Base-by-base conservation (phyloP, 2,797 vertebrate species). In the Pseudomugil tenellus region DNA sequence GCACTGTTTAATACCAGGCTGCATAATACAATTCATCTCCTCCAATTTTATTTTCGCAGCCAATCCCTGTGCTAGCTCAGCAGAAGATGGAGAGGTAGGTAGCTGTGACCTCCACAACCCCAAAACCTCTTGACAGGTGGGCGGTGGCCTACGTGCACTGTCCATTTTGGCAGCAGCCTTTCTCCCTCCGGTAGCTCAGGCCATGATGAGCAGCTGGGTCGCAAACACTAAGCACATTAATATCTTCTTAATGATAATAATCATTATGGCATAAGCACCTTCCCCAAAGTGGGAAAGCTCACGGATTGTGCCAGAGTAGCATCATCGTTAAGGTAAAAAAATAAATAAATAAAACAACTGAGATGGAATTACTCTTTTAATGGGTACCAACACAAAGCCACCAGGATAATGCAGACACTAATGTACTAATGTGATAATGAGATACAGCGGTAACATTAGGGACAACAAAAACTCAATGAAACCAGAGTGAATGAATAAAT, bases 221-320 rank as follows among this genome's bases (percentile, higher is more conserved):
- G 95, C 95, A 96, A 96, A 97, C 94, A 96, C 96, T 96, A 96
- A 96, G 96, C 96, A 91, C 96, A 98, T 98, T 98, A 98, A 98
- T 98, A 98, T 98, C 91, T 97, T 97, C 96, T 96, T 97, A 97
- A 98, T 98, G 96, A 97, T 98, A 97, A 98, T 98, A 97, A 98
- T 99, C 97, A 99, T 99, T 98, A 98, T 95, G 96, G 95, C 95
- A 96, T 97, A 98, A 97, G 96, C 96, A 97, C 96, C 96, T 97
- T 97, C 96, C 96, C 96, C 96, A 96, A 96, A 96, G 96, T 96
- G 95, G 95, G 93, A 93, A 95, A 94, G 93, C 94, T 93, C 71
- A 92, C 91, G 90, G 93, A 90, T 85, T 83, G 83, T 90, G 89
- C 91, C 90, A 89, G 87, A 78, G 85, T 88, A 89, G 84, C 83